These are phyloP conservation scores for Etheostoma spectabile DNA, from an alignment of 2,113 vertebrate genomes.

Conservation along the genomic window DNA sequence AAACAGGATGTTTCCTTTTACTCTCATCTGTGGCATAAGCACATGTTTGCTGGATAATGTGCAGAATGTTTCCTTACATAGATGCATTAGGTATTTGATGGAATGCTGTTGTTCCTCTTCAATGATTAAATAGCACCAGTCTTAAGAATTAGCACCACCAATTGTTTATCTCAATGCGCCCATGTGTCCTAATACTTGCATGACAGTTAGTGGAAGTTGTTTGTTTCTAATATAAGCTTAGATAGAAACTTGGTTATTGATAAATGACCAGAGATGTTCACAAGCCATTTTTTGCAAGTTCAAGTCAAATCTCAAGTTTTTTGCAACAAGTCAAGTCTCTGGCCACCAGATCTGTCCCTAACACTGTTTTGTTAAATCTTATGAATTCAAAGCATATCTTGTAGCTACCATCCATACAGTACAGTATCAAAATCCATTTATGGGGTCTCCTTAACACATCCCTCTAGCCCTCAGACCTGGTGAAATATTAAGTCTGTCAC, in stretches of 20 bases:
- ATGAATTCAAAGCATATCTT: no score
- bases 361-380: no score
- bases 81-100: background rate
- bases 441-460: no score
- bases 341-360: no score
- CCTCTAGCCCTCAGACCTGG: no score
- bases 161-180: background rate
- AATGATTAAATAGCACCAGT: background rate
- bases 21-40: constrained; percentile 7
- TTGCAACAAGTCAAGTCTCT: no score
- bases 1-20: constrained; percentile 26
- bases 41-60: background rate
- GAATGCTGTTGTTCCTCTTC: background rate
- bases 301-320: no score
- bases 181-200: background rate
- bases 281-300: no score
- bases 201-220: background rate
- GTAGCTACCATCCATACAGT: no score
- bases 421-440: no score
- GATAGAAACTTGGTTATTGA: background rate
- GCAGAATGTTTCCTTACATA: background rate
- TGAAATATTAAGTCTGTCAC: no score
- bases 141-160: background rate
- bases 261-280: background rate
- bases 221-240: background rate